These are phyloP conservation scores for Pangasius mekongensis DNA, from an alignment of 2,797 vertebrate species.

Conservation along the genomic window DNA sequence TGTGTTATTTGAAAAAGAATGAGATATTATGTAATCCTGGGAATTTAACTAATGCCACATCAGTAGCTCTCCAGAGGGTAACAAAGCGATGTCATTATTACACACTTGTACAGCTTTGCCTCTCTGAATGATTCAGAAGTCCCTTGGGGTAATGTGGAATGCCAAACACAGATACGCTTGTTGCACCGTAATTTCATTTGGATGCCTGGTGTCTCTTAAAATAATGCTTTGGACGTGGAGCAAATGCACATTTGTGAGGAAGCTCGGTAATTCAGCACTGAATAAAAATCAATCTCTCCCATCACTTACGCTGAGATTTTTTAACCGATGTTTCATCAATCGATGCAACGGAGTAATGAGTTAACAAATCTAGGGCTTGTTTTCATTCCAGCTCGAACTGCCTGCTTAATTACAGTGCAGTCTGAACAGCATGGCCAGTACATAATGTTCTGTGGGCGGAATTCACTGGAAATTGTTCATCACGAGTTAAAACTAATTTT, in stretches of 20 bases:
- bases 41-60: slow-evolving; percentile 35
- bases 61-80: slow-evolving; percentile 21
- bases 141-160: slow-evolving; percentile 17
- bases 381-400: background rate
- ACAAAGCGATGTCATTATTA: slow-evolving; percentile 26
- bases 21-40: slow-evolving; percentile 13
- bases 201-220: slow-evolving; percentile 16
- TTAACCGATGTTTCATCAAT: background rate
- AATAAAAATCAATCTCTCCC: background rate
- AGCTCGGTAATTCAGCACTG: background rate
- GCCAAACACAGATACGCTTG: slow-evolving; percentile 25
- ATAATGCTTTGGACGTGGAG: background rate
- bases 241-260: background rate
- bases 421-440: background rate
- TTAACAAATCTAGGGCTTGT: background rate
- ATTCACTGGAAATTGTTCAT: background rate
- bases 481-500: background rate
- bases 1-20: background rate
- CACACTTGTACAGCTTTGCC: slow-evolving; percentile 23
- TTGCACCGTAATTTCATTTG: slow-evolving; percentile 20
- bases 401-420: background rate
- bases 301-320: background rate
- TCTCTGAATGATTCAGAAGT: slow-evolving; percentile 22
- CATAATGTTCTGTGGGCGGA: background rate
- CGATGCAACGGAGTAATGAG: background rate